Evolutionary conservation across 2,797 vertebrate species (phyloP), one percentile per base, ranked within the genome.

Genomic region (Leptatherina wallacei): DNA sequence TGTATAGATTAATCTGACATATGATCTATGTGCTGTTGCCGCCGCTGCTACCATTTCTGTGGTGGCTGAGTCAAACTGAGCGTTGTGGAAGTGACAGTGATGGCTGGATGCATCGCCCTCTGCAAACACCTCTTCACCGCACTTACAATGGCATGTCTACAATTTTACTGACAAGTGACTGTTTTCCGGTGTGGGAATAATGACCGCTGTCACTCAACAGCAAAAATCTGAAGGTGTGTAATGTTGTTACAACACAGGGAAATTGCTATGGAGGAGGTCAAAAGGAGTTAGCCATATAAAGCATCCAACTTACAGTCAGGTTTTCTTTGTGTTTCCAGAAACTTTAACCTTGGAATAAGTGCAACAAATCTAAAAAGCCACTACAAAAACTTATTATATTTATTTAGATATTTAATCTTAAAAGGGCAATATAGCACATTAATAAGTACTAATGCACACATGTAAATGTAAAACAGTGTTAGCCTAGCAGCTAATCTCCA

Each of bases 21-120:
- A 35, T 82, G 81, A 91, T 85, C 85, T 72, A 81, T 82, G 80
- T 65, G 71, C 55, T 69, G 69, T 57, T 30, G 10, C 38, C 0
- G 58, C 70, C 61, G 54, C 65, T 35, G 9, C 38, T 1, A 30
- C 69, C 75, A 64, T 80, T 73, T 58, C 69, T 18, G 35, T 35
- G 55, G 63, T 13, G 3, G 51, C 61, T 59, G 33, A 58, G 73
- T 69, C 32, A 10, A 84, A 74, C 27, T 6, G 42, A 71, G 30
- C 1, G 0, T 35, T 47, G 33, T 47, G 58, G 79, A 67, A 81
- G 65, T 81, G 85, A 77, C 83, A 59, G 62, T 52, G 76, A 84
- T 33, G 61, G 66, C 40, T 47, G 61, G 75, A 82, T 77, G 71
- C 69, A 67, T 85, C 77, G 38, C 60, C 63, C 44, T 71, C 18